Conservation (phyloP, 1,140 invertebrate species). For the Antheraea mylitta region DNA sequence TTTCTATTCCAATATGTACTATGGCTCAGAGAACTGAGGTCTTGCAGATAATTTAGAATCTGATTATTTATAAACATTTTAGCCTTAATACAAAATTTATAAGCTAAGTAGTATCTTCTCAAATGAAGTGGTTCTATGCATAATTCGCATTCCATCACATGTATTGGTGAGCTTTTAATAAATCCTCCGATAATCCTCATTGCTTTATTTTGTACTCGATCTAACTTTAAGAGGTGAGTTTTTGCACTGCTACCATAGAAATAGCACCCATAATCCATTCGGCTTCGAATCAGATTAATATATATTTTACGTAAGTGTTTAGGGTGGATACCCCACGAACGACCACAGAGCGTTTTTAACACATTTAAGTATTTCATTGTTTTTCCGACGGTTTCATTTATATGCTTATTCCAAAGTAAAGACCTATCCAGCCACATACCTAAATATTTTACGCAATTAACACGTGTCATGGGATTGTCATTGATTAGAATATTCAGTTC, state of each 20-base stretch:
- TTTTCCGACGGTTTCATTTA: conserved; percentile 13
- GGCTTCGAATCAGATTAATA: conserved; percentile 6
- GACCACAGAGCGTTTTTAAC: conserved; percentile 21
- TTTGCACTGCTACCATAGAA: conserved; percentile 2
- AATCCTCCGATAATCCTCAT: conserved; percentile 13
- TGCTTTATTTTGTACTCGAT: conserved; percentile 7
- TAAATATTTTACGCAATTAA: conserved; percentile 26
- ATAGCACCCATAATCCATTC: conserved; percentile 9
- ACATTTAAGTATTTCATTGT: conserved; percentile 20
- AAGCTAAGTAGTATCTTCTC: neutral
- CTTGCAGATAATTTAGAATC: no score
- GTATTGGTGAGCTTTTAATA: conserved; percentile 9
- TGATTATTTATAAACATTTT: neutral
- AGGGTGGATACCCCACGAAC: conserved; percentile 26
- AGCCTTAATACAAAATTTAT: conserved; percentile 16
- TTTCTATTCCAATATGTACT: neutral
- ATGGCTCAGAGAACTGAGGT: no score
- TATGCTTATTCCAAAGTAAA: conserved; percentile 23
- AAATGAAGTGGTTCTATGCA: neutral
- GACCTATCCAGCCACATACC: conserved; percentile 29
- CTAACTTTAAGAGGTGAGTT: conserved; percentile 1
- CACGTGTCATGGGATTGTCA: neutral
- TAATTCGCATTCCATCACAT: conserved; percentile 12
- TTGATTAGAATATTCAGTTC: neutral
- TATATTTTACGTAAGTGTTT: conserved; percentile 25